Conservation (phyloP, 2,888 invertebrate genomes). For the Polyploca ridens region DNA sequence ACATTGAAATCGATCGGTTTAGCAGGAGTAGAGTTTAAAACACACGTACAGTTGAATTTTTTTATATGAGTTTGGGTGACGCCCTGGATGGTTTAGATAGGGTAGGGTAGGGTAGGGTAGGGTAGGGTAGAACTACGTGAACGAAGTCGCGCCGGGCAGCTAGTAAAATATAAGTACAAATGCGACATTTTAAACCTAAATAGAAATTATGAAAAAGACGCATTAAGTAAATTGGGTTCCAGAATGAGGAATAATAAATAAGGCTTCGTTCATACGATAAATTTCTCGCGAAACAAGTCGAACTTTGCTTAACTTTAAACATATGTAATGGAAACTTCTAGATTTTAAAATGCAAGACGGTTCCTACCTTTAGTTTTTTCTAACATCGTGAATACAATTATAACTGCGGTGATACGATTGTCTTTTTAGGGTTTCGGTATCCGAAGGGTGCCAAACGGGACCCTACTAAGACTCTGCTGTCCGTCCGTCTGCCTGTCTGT, state of each 20-base stretch:
- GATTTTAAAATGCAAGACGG: background rate
- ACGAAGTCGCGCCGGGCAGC: no score
- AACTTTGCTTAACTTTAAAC: constrained; percentile 8
- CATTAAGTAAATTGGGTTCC: constrained; percentile 5
- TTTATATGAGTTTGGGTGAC: no score
- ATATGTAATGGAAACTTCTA: constrained; percentile 8
- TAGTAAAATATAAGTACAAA: background rate
- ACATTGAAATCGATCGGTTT: no score
- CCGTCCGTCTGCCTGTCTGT: no score
- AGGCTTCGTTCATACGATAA: constrained; percentile 3
- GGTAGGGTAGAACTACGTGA: no score
- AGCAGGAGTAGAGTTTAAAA: no score
- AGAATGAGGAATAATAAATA: constrained; percentile 9
- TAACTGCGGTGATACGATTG: background rate
- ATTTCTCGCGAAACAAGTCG: background rate
- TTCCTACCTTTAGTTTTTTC: background rate
- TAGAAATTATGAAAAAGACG: background rate
- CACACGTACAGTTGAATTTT: no score
- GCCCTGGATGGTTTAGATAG: no score
- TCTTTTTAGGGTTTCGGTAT: no score
- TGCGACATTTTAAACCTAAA: background rate
- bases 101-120: no score
- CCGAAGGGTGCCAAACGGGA: no score
- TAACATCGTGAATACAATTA: background rate
- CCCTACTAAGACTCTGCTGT: no score